These are phyloP conservation scores for Sebastes aleutianus DNA, from an alignment of 2,797 vertebrate species.

Conservation along the genomic window DNA sequence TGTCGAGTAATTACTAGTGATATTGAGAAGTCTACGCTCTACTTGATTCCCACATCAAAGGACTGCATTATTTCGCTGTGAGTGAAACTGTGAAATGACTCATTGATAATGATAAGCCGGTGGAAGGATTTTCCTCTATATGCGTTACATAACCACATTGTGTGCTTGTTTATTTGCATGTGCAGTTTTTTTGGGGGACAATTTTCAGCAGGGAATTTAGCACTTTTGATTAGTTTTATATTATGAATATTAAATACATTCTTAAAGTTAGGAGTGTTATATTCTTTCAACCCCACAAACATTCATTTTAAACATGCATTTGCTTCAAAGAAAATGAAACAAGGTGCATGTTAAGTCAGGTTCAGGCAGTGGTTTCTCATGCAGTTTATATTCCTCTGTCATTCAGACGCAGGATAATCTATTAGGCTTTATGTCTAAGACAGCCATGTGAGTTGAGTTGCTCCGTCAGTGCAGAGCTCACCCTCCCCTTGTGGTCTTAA, in stretches of 20 bases:
- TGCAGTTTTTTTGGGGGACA: background rate
- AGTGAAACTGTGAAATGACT: slow-evolving; percentile 78
- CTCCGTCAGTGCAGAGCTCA: slow-evolving; percentile 49
- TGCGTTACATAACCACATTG: slow-evolving; percentile 37
- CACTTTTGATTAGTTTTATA: background rate
- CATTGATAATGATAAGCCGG: slow-evolving; percentile 50
- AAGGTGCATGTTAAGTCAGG: background rate
- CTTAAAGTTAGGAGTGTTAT: background rate
- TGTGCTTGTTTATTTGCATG: slow-evolving; percentile 18
- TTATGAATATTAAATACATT: background rate
- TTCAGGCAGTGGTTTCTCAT: slow-evolving; percentile 28
- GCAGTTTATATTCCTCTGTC: slow-evolving; percentile 57
- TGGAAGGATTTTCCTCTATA: slow-evolving; percentile 41
- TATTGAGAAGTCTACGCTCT: slow-evolving; percentile 47
- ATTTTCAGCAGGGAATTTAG: background rate
- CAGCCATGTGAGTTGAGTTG: slow-evolving; percentile 60
- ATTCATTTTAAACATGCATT: background rate
- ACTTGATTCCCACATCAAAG: slow-evolving; percentile 81
- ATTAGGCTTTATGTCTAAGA: slow-evolving; percentile 58
- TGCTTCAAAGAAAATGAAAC: background rate
- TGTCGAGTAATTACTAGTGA: slow-evolving; percentile 52
- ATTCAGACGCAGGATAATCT: slow-evolving; percentile 60
- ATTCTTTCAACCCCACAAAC: background rate
- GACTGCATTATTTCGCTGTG: slow-evolving; percentile 44
- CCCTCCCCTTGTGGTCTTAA: slow-evolving; percentile 71